Conservation (phyloP, 2,888 invertebrate species). For the Carterocephalus palaemon region DNA sequence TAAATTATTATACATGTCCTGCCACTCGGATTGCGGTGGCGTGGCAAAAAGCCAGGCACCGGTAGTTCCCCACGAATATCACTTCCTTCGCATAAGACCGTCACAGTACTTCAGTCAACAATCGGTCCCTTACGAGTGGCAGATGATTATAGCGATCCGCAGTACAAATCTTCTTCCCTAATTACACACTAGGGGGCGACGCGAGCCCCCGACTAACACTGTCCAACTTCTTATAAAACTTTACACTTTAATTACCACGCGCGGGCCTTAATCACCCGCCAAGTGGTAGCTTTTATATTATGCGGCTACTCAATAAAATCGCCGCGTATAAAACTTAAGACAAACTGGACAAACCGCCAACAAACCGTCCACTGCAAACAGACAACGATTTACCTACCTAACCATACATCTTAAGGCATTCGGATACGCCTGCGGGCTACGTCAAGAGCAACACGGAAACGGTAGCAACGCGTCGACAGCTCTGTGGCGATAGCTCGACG, state of each 20-base stretch:
- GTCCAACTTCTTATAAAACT: slow-evolving; percentile 52
- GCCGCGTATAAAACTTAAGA: slow-evolving; percentile 68
- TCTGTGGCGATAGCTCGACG: no score
- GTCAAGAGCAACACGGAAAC: neutral
- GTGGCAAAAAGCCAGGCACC: slow-evolving; percentile 19
- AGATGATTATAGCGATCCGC: slow-evolving; percentile 42
- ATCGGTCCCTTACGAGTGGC: slow-evolving; percentile 28
- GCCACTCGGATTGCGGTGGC: slow-evolving; percentile 31
- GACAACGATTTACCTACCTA: slow-evolving; percentile 33
- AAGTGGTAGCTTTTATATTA: slow-evolving; percentile 57
- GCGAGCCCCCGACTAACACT: slow-evolving; percentile 42
- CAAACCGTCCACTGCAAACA: slow-evolving; percentile 50
- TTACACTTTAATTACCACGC: slow-evolving; percentile 48
- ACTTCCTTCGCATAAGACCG: slow-evolving; percentile 1
- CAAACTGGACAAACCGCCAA: slow-evolving; percentile 62
- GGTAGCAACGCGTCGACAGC: neutral
- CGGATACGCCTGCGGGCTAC: slow-evolving; percentile 9
- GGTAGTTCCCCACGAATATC: slow-evolving; percentile 19
- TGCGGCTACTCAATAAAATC: slow-evolving; percentile 75
- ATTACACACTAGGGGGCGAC: slow-evolving; percentile 45
- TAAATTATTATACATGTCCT: slow-evolving; percentile 65
- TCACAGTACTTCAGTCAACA: slow-evolving; percentile 10
- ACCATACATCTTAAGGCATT: slow-evolving; percentile 19
- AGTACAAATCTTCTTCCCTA: slow-evolving; percentile 46
- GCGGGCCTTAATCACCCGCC: slow-evolving; percentile 30